A percentile compares a stretch with the other conserved stretches of the same genome.
Evolutionary conservation across 2,888 invertebrate species (phyloP).

Genomic region (Diaperis boleti): DNA sequence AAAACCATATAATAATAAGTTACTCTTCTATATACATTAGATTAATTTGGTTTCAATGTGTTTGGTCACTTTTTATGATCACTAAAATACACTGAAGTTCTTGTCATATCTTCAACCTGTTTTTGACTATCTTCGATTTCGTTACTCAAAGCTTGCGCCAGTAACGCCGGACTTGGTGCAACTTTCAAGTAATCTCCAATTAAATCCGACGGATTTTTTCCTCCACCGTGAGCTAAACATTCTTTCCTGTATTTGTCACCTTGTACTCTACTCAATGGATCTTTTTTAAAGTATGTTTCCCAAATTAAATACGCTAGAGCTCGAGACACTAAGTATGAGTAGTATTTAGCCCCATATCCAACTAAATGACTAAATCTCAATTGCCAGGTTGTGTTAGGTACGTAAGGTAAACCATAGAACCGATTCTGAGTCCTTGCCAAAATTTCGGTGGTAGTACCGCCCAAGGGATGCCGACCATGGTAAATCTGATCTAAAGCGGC

Average conservation of each 20-base stretch:
- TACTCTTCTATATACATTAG: too few relatives aligned
- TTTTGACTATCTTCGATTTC: conserved; percentile 73
- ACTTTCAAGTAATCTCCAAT: conserved; percentile 84
- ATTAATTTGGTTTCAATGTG: too few relatives aligned
- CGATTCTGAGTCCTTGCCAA: conserved; percentile 81
- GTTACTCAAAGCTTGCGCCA: conserved; percentile 84
- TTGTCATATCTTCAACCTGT: conserved; percentile 44
- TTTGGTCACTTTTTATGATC: background rate
- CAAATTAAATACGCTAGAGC: conserved; percentile 95
- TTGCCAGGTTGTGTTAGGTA: conserved; percentile 95
- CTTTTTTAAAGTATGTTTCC: conserved; percentile 84
- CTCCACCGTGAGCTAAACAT: conserved; percentile 89
- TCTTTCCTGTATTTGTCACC: conserved; percentile 84
- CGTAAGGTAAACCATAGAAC: conserved; percentile 89
- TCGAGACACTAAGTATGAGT: conserved; percentile 95
- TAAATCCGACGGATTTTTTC: conserved; percentile 82
- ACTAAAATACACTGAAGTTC: conserved; percentile 1
- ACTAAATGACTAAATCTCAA: conserved; percentile 95
- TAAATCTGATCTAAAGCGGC: conserved; percentile 92
- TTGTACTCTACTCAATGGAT: conserved; percentile 81
- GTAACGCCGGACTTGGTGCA: conserved; percentile 79
- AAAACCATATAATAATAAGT: too few relatives aligned
- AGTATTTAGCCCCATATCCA: conserved; percentile 99
- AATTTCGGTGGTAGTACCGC: conserved; percentile 76
- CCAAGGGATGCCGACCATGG: conserved; percentile 75